Conservation (phyloP, 2,113 vertebrate species). For the Amazona vittata region DNA sequence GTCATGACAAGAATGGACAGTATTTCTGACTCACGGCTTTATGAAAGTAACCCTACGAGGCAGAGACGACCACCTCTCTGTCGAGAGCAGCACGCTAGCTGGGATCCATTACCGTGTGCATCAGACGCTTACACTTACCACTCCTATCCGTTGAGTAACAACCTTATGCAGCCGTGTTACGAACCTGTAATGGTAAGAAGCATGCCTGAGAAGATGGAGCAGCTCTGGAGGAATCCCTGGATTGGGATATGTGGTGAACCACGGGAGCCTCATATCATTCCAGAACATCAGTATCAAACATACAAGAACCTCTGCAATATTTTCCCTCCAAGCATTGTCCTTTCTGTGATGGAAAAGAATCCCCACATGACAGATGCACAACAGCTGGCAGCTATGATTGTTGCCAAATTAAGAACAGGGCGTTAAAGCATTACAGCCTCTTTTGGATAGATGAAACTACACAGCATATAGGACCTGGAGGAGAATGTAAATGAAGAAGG, state of each 20-base stretch:
- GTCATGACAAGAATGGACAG: slow-evolving; percentile 99
- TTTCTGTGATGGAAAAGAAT: slow-evolving; percentile 98
- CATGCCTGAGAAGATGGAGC: slow-evolving; percentile 99
- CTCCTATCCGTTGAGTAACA: slow-evolving; percentile 89
- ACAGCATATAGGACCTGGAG: not conserved
- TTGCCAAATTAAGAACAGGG: slow-evolving; percentile 91
- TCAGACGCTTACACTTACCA: slow-evolving; percentile 89
- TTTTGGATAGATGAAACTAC: not conserved
- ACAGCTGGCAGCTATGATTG: slow-evolving; percentile 95
- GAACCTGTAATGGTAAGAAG: slow-evolving; percentile 97
- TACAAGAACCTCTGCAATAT: slow-evolving; percentile 99
- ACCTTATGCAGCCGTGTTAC: slow-evolving; percentile 92
- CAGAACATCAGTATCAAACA: slow-evolving; percentile 96
- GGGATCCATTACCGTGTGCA: slow-evolving; percentile 91
- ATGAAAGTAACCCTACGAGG: slow-evolving; percentile 92
- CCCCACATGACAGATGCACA: slow-evolving; percentile 96
- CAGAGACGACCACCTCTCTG: slow-evolving; percentile 94
- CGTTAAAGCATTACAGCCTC: slow-evolving; percentile 71
- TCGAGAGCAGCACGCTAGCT: slow-evolving; percentile 97
- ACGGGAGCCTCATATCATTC: slow-evolving; percentile 88
- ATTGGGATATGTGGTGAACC: slow-evolving; percentile 84
- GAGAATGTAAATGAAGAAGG: not conserved
- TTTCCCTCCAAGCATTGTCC: slow-evolving; percentile 92
- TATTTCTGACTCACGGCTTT: slow-evolving; percentile 94
- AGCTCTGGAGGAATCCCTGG: slow-evolving; percentile 97